Conservation (phyloP, 2,113 vertebrate species). For the Sapayoa aenigma region DNA sequence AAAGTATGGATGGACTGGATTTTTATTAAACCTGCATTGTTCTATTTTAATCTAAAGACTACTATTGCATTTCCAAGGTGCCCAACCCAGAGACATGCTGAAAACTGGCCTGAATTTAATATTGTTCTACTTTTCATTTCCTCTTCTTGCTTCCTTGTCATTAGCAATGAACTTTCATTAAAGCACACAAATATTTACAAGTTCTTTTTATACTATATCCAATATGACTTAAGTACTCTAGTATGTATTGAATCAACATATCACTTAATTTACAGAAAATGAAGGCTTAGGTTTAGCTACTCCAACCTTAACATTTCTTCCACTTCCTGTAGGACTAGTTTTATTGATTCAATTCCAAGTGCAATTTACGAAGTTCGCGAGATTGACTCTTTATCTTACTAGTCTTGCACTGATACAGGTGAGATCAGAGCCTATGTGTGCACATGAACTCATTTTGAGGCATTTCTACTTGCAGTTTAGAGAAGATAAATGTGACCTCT, state of each 20-base stretch:
- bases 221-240: neutral
- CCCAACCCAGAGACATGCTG: neutral
- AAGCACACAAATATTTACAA: neutral
- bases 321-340: neutral
- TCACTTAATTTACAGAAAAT: neutral
- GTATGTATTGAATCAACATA: neutral
- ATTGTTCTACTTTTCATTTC: conserved; percentile 16
- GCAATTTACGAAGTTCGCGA: neutral
- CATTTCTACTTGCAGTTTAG: neutral
- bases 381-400: neutral
- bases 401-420: neutral
- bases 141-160: neutral
- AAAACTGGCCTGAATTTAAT: conserved; percentile 41
- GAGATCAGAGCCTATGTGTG: neutral
- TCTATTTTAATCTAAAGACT: conserved; percentile 4
- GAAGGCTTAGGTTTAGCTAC: neutral
- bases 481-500: neutral
- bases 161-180: conserved; percentile 3
- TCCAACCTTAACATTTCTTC: neutral
- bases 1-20: neutral
- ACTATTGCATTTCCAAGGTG: neutral
- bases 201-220: neutral
- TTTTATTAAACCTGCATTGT: conserved; percentile 16
- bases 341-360: neutral
- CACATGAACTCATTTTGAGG: neutral